Percentiles rank a stretch among this genome's conserved stretches.
Conservation (phyloP, 92 coral and sea anemone species). For the Phymanthus crucifer region DNA sequence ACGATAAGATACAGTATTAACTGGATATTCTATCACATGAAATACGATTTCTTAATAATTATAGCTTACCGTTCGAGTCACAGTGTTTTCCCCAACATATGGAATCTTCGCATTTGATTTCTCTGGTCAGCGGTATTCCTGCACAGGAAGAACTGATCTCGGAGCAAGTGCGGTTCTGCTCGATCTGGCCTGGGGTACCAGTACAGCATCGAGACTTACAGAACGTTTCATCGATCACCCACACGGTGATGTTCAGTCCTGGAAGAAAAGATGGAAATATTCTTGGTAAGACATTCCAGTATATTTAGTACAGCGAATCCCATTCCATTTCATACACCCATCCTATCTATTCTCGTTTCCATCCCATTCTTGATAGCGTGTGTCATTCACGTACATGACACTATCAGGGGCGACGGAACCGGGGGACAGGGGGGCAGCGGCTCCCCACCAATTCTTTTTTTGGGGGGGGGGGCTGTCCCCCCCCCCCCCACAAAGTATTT, state of each 20-base stretch:
- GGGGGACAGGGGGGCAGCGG: no score
- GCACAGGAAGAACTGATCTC: background rate
- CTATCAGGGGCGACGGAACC: no score
- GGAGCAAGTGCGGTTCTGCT: conserved; percentile 9
- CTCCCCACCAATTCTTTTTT: no score
- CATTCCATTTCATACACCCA: no score
- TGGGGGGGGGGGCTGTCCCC: no score
- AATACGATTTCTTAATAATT: no score
- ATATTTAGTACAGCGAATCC: no score
- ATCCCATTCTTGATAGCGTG: no score
- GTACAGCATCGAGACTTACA: background rate
- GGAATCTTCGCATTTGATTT: conserved; percentile 3
- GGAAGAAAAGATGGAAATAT: background rate
- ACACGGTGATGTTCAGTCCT: conserved; percentile 2
- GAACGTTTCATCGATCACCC: background rate
- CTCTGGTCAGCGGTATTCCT: background rate
- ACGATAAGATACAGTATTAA: background rate
- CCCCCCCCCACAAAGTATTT: no score
- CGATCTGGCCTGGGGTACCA: background rate
- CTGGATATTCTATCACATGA: background rate
- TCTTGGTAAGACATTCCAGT: no score
- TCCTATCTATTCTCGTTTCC: no score
- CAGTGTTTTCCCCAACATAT: background rate
- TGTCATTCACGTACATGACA: no score
- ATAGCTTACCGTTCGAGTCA: background rate